Evolutionary conservation across 2,797 vertebrate species (phyloP), one percentile per base, ranked within the genome.

Genomic region (Crossoptilon crossoptilon): DNA sequence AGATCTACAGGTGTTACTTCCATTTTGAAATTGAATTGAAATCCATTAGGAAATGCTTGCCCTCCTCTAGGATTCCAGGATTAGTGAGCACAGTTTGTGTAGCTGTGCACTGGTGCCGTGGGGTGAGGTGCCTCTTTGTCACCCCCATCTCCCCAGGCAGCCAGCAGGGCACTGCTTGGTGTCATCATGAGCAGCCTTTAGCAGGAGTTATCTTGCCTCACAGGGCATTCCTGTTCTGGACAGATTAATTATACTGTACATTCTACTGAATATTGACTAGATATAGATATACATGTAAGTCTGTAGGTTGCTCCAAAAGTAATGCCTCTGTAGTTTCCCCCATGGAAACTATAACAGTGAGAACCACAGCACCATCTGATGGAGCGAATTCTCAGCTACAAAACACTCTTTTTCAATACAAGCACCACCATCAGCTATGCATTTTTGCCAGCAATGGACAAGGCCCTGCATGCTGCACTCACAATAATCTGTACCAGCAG

Each of bases 161-260:
- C 9, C 33, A 17, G 29, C 23, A 43, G 41, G 39, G 31, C 48
- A 43, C 23, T 53, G 11, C 41, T 3, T 24, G 22, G 62, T 17
- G 14, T 29, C 6, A 27, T 6, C 23, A n/a, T 27, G 1, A 31
- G 14, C 10, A 1, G 0, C 55, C n/a, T 48, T n/a, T 37, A 78
- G 39, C 33, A 56, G 78, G 27, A 89, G 35, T 22, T 9, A 4
- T 35, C 22, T 33, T 39, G 2, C 18, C 43, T 63, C 33, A 11
- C n/a, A 1, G 0, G 33, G 16, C 2, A 2, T 0, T 4, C 21
- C 33, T 73, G 41, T 24, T n/a, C 29, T 12, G 12, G 41, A 35
- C 39, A 22, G 62, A 4, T 23, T 49, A 64, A 17, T 43, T 19
- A 1, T 2, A 7, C 37, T 16, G n/a, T 3, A n/a, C 56, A 2